Conservation (phyloP, 2,797 vertebrate genomes). For the Parotocinclus haroldoi region DNA sequence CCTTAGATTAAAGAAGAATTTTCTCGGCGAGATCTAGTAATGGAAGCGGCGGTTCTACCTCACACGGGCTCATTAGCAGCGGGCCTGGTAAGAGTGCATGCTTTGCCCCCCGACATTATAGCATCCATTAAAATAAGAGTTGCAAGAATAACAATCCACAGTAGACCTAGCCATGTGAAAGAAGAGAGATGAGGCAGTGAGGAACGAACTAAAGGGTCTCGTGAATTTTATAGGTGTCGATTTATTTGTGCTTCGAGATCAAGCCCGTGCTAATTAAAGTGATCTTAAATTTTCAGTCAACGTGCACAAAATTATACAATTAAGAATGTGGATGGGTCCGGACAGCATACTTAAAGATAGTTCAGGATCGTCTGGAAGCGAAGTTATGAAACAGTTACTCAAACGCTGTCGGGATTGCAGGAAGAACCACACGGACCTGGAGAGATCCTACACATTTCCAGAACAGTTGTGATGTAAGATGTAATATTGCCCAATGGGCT, state of each 20-base stretch:
- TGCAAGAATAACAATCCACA: conserved; percentile 58
- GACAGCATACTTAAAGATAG: too few relatives aligned
- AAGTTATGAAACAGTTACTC: conserved; percentile 30
- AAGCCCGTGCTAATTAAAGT: conserved; percentile 50
- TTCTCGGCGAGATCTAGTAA: conserved; percentile 48
- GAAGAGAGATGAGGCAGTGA: conserved; percentile 12
- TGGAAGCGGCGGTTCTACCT: conserved; percentile 55
- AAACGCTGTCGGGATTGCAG: conserved; percentile 12
- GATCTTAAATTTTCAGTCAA: conserved; percentile 4
- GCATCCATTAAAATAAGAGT: conserved; percentile 60
- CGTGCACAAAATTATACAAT: too few relatives aligned
- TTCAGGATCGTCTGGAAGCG: background rate
- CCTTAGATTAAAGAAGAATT: conserved; percentile 57
- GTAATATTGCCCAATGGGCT: conserved; percentile 29
- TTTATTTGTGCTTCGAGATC: conserved; percentile 52
- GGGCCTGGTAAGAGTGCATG: conserved; percentile 48
- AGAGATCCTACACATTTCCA: background rate
- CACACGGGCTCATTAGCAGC: conserved; percentile 59
- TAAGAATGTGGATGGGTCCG: too few relatives aligned
- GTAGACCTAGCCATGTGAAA: conserved; percentile 52
- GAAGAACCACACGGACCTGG: conserved; percentile 1
- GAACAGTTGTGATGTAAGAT: conserved; percentile 45
- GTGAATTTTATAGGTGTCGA: conserved; percentile 40
- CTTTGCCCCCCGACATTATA: conserved; percentile 56
- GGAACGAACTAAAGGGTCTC: conserved; percentile 10